A percentile compares a stretch with the other conserved stretches of the same genome.
Evolutionary conservation across 2,888 invertebrate genomes (phyloP).

Genomic region (Agrochola lychnidis): DNA sequence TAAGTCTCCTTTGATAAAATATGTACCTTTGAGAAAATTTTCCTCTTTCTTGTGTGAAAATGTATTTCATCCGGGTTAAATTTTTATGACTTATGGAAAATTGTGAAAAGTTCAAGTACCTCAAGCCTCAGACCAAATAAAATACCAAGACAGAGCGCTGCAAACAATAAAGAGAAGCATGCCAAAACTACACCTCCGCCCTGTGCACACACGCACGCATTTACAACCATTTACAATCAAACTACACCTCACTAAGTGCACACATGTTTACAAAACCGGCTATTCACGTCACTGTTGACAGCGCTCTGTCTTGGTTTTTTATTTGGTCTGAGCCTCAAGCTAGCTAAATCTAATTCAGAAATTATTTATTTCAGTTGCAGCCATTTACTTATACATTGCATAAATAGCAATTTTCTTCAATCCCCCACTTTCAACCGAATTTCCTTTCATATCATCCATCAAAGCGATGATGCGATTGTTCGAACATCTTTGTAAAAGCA

Average conservation of each 20-base stretch:
- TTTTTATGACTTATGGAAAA: background rate
- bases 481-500: slow-evolving; percentile 35
- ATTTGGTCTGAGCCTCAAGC: too few relatives aligned
- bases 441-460: slow-evolving; percentile 23
- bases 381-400: background rate
- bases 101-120: background rate
- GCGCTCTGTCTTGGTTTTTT: too few relatives aligned
- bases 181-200: too few relatives aligned
- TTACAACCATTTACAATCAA: too few relatives aligned
- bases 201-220: too few relatives aligned
- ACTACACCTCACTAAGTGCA: too few relatives aligned
- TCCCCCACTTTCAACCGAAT: background rate
- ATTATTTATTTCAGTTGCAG: background rate
- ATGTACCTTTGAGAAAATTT: background rate
- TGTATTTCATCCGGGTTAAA: background rate
- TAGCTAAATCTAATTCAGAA: background rate
- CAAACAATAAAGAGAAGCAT: too few relatives aligned
- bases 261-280: too few relatives aligned
- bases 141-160: too few relatives aligned
- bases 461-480: slow-evolving; percentile 22
- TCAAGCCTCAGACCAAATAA: too few relatives aligned
- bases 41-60: background rate
- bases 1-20: background rate
- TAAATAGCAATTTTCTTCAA: background rate
- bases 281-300: too few relatives aligned